Evolutionary conservation across 1,140 invertebrate genomes (phyloP).

Genomic region (Hycleus cichorii): DNA sequence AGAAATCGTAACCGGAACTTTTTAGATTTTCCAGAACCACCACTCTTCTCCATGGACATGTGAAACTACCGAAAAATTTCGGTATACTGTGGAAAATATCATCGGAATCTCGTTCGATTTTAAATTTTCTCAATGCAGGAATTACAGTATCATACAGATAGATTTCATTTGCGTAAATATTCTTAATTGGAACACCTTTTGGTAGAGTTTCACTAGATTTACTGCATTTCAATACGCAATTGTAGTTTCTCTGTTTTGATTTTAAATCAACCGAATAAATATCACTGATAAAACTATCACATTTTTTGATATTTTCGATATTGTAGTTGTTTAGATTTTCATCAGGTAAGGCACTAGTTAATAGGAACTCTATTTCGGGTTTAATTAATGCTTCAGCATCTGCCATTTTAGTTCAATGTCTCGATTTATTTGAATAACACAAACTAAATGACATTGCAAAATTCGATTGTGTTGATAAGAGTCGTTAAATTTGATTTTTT

Average conservation of each 20-base stretch:
- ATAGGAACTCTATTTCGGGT: not conserved
- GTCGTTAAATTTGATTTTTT: too few relatives aligned
- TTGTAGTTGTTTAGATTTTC: not conserved
- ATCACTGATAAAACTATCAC: conserved; percentile 22
- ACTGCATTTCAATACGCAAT: conserved; percentile 18
- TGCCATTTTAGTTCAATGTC: too few relatives aligned
- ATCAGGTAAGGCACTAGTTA: not conserved
- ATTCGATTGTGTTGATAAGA: too few relatives aligned
- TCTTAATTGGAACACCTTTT: not conserved
- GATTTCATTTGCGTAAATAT: conserved; percentile 27
- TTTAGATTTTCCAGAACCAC: conserved; percentile 50
- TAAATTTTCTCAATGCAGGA: conserved; percentile 22
- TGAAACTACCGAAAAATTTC: conserved; percentile 36
- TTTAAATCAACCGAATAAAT: conserved; percentile 10
- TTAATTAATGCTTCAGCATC: too few relatives aligned
- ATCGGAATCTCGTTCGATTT: conserved; percentile 18
- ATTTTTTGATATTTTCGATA: conserved; percentile 8
- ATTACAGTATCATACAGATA: conserved; percentile 30
- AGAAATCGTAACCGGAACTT: conserved; percentile 39
- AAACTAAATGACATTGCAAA: too few relatives aligned
- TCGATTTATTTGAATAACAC: too few relatives aligned
- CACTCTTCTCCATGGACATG: conserved; percentile 40
- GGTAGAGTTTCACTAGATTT: conserved; percentile 2
- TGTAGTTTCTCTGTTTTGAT: not conserved
- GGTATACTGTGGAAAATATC: conserved; percentile 24